phyloP scores from a whole-genome alignment of 1,140 invertebrate genomes.

The Lycorma delicatula region DNA sequence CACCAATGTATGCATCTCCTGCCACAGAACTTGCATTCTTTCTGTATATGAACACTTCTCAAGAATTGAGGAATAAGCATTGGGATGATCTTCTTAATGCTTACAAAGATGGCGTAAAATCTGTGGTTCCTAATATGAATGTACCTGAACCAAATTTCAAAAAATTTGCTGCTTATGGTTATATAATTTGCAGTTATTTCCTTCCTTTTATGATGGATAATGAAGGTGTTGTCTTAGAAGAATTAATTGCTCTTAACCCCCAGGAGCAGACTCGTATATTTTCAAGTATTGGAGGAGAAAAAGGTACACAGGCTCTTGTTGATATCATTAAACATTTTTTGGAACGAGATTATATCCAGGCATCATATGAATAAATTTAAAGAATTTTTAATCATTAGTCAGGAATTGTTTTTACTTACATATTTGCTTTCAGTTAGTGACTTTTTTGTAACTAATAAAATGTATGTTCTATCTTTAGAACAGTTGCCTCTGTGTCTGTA shows the following conservation, averaged over 20 bases:
- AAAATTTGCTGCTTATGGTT: constrained; percentile 33
- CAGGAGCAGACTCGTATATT: not conserved
- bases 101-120: constrained; percentile 32
- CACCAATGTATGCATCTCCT: constrained; percentile 33
- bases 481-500: too few relatives aligned
- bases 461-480: too few relatives aligned
- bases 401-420: too few relatives aligned
- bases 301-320: not conserved
- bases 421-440: too few relatives aligned
- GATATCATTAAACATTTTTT: not conserved
- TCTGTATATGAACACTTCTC: constrained; percentile 34
- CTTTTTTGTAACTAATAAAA: too few relatives aligned
- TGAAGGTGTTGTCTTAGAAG: not conserved
- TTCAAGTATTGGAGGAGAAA: not conserved
- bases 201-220: constrained; percentile 24
- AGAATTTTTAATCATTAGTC: too few relatives aligned
- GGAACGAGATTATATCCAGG: not conserved
- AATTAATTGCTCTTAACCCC: not conserved
- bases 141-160: constrained; percentile 30
- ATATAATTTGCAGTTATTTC: constrained; percentile 31
- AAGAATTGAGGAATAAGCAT: constrained; percentile 19
- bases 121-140: not conserved
- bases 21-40: constrained; percentile 38
- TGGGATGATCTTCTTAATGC: constrained; percentile 30
- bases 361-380: not conserved